Evolutionary conservation across 2,888 invertebrate genomes (phyloP), one percentile per base, ranked within the genome.

Genomic region (Aphodius granarius): DNA sequence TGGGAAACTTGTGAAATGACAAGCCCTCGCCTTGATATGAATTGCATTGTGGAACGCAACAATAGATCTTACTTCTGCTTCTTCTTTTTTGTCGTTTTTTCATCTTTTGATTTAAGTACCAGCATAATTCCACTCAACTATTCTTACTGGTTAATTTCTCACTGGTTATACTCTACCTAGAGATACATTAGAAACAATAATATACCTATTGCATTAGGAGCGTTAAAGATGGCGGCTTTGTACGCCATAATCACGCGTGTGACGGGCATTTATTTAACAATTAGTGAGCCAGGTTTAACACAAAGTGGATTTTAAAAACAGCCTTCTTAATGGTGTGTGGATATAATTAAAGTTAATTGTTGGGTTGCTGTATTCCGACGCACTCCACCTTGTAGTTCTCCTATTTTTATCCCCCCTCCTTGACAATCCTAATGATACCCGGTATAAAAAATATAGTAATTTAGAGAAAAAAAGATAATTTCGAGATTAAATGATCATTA

Each of bases 261-360:
- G 43, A 43, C 43, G 43, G 77, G 79, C 75, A 79, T 79, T 81
- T 81, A 81, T 80, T 80, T 80, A 81, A 78, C 80, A 80, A 81
- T 81, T 81, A 81, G 79, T 43, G 43, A 43, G 73, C 68, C 74
- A 74, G 75, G 70, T 79, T 43, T 43, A 43, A 43, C 9, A 13
- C 43, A 43, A 80, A 80, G 78, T 76, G 74, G 76, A 76, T 79
- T 80, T 78, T 80, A 80, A 80, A 73, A 80, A 78, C 79, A 78
- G 78, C 79, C 78, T 78, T 74, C 77, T 75, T 78, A 75, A 78
- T 76, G 77, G 70, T 76, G 75, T 66, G 71, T 71, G 73, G 78
- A 75, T 78, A 79, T 76, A 80, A 79, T 80, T 79, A 80, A 77
- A 73, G 73, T 65, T 79, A 78, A 80, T 79, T 77, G 77, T 74